Evolutionary conservation across 2,888 invertebrate species (phyloP).

Genomic region (Campopleginae sp.): DNA sequence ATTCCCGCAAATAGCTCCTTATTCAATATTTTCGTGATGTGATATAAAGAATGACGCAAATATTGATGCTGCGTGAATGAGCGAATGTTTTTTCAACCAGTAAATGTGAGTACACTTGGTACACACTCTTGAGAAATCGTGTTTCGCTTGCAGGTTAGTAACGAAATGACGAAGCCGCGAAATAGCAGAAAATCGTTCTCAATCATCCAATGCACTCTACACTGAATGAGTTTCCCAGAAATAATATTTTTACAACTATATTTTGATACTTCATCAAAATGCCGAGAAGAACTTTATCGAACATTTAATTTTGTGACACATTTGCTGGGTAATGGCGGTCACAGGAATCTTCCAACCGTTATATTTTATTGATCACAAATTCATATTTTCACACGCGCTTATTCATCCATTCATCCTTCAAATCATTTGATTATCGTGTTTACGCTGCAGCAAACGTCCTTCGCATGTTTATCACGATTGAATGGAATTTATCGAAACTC

Average conservation of each 20-base stretch:
- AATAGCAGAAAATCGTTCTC: neutral
- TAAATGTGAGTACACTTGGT: neutral
- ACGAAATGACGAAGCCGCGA: slow-evolving; percentile 4
- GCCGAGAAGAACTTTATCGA: neutral
- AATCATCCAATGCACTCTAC: neutral
- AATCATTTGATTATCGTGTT: neutral
- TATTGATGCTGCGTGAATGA: neutral
- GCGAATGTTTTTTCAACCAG: neutral
- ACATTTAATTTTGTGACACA: neutral
- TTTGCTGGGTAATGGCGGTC: slow-evolving; percentile 3
- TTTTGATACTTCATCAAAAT: slow-evolving; percentile 4
- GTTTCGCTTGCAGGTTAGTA: slow-evolving; percentile 26
- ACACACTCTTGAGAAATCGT: neutral
- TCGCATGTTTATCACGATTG: neutral
- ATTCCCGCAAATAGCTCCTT: neutral
- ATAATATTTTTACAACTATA: neutral
- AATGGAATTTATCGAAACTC: neutral
- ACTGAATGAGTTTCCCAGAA: neutral
- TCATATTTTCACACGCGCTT: neutral
- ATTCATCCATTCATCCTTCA: neutral
- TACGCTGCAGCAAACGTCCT: neutral
- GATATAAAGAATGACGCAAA: neutral
- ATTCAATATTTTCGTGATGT: neutral
- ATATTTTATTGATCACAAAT: neutral
- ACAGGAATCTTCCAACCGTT: neutral